A percentile compares a stretch with the other conserved stretches of the same genome.
Conservation (phyloP, 1,140 invertebrate genomes). For the Eubasilissa regina region DNA sequence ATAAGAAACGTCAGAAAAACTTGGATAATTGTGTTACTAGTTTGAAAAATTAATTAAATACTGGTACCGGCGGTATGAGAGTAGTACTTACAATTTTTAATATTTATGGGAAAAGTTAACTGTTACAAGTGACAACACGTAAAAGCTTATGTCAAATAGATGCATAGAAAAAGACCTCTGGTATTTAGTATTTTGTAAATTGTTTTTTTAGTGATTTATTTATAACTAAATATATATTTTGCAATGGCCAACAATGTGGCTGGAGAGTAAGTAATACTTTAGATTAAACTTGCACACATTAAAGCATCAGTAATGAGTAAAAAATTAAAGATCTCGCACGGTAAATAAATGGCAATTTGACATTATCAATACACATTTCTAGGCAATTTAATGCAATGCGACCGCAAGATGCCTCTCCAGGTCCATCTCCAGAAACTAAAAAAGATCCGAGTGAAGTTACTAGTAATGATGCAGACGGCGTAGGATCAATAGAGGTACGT, state of each 20-base stretch:
- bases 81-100: neutral
- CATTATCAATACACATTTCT: neutral
- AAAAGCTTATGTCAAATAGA: neutral
- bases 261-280: constrained; percentile 22
- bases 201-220: constrained; percentile 17
- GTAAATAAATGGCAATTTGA: constrained; percentile 18
- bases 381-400: constrained; percentile 11
- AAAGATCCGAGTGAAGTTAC: neutral
- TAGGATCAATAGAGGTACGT: constrained; percentile 45
- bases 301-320: neutral
- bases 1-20: constrained; percentile 56
- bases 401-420: constrained; percentile 25
- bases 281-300: neutral
- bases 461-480: neutral
- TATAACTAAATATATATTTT: constrained; percentile 1
- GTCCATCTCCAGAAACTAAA: constrained; percentile 18
- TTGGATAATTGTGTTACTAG: constrained; percentile 22
- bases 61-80: neutral
- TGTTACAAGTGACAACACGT: constrained; percentile 6
- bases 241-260: constrained; percentile 22
- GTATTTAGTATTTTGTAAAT: constrained; percentile 38
- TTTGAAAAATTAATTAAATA: neutral
- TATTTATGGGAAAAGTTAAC: neutral
- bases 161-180: constrained; percentile 1
- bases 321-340: neutral